phyloP scores from a whole-genome alignment of 2,888 invertebrate genomes.

The Rugalucina vietnamica region DNA sequence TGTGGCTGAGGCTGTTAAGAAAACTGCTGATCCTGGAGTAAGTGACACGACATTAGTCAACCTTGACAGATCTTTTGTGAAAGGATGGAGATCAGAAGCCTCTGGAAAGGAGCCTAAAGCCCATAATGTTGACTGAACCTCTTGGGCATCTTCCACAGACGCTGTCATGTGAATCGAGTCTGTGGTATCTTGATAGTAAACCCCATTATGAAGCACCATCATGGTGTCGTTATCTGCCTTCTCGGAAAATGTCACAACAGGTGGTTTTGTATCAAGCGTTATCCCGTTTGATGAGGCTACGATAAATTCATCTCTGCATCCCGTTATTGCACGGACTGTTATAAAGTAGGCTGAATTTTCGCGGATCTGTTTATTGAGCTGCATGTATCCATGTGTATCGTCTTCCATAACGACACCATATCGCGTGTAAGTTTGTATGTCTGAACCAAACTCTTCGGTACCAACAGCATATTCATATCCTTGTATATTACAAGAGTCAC shows the following conservation, averaged over 20 bases:
- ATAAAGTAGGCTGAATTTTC: slow-evolving; percentile 68
- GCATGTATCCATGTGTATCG: slow-evolving; percentile 66
- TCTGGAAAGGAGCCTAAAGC: slow-evolving; percentile 46
- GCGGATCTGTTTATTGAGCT: slow-evolving; percentile 63
- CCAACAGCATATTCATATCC: slow-evolving; percentile 75
- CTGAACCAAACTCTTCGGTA: slow-evolving; percentile 65
- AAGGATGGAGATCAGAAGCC: slow-evolving; percentile 34
- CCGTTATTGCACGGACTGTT: slow-evolving; percentile 70
- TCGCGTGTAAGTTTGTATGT: slow-evolving; percentile 67
- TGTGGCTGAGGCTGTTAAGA: slow-evolving; percentile 50
- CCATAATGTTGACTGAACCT: slow-evolving; percentile 27
- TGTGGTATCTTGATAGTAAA: slow-evolving; percentile 51
- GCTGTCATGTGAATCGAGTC: slow-evolving; percentile 50
- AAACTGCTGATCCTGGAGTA: slow-evolving; percentile 56
- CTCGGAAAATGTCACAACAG: slow-evolving; percentile 43
- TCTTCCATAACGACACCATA: slow-evolving; percentile 72
- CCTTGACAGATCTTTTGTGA: slow-evolving; percentile 31
- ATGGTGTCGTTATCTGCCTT: slow-evolving; percentile 30
- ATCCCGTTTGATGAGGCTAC: slow-evolving; percentile 73
- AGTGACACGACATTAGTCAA: slow-evolving; percentile 42
- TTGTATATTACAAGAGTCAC: slow-evolving; percentile 70
- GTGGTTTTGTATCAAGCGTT: slow-evolving; percentile 62
- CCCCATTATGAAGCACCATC: slow-evolving; percentile 11
- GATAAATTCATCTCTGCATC: slow-evolving; percentile 69
- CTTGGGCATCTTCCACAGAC: slow-evolving; percentile 54